phyloP scores from a whole-genome alignment of 1,140 invertebrate genomes.

The Nymphalis io region DNA sequence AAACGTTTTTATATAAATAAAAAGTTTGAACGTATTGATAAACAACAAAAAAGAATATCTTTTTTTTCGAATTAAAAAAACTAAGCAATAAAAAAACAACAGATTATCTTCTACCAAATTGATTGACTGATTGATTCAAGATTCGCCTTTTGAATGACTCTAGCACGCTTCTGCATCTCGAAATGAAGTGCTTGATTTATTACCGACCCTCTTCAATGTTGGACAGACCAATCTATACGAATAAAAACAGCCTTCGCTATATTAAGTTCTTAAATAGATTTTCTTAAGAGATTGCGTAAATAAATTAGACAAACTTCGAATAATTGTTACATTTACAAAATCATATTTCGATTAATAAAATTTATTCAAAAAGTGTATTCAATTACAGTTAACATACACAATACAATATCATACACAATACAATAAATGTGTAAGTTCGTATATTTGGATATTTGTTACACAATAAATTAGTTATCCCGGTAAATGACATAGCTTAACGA shows the following conservation, averaged over 20 bases:
- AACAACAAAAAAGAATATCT: not conserved
- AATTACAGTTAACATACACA: too few relatives aligned
- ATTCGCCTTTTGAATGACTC: conserved; percentile 34
- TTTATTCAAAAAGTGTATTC: too few relatives aligned
- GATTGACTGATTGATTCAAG: conserved; percentile 14
- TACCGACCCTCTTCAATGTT: conserved; percentile 44
- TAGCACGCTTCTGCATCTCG: conserved; percentile 34
- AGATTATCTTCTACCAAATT: not conserved
- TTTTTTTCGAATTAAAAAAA: too few relatives aligned
- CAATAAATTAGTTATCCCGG: too few relatives aligned
- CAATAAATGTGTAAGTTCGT: too few relatives aligned
- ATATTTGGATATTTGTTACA: too few relatives aligned
- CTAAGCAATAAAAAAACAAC: not conserved
- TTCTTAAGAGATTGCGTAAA: conserved; percentile 31
- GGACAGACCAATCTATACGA: conserved; percentile 42
- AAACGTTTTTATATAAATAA: too few relatives aligned
- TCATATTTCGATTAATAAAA: not conserved
- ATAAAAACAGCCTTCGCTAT: conserved; percentile 34
- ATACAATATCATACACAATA: too few relatives aligned
- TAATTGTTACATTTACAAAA: not conserved
- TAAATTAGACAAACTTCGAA: conserved; percentile 8
- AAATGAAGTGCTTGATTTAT: conserved; percentile 50
- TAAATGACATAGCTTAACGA: too few relatives aligned
- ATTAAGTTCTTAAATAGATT: conserved; percentile 31
- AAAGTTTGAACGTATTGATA: too few relatives aligned